Conservation (phyloP, 2,797 vertebrate genomes). For the Silurus aristotelis region DNA sequence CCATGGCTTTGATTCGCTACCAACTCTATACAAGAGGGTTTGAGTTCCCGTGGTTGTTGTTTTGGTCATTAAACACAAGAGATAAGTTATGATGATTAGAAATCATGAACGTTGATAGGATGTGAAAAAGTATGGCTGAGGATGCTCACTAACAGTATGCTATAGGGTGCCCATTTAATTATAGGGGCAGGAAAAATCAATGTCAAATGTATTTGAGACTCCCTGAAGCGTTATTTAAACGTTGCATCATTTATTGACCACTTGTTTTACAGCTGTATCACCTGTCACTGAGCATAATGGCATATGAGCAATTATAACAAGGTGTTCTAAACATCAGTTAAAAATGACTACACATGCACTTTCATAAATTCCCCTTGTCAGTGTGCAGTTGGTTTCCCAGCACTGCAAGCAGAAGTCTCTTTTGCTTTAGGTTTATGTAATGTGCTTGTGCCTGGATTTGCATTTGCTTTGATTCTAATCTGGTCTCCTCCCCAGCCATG, state of each 20-base stretch:
- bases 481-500: not conserved
- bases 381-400: not conserved
- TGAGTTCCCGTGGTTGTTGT: not conserved
- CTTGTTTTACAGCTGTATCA: not conserved
- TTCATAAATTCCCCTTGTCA: not conserved
- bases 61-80: not conserved
- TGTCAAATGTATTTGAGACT: not conserved
- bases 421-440: not conserved
- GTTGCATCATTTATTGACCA: not conserved
- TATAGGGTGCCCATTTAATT: constrained; percentile 11
- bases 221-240: not conserved
- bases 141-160: not conserved
- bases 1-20: not conserved
- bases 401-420: not conserved
- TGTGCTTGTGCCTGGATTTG: constrained; percentile 1
- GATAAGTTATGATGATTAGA: too few relatives aligned
- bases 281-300: constrained; percentile 9
- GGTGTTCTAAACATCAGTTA: not conserved
- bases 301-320: not conserved
- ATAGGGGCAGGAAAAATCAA: not conserved
- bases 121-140: not conserved
- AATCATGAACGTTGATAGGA: not conserved
- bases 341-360: not conserved
- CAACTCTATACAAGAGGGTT: not conserved
- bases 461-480: not conserved